Evolutionary conservation across 2,888 invertebrate genomes (phyloP), one percentile per base, ranked within the genome.

Genomic region (Drosophila crucigera): DNA sequence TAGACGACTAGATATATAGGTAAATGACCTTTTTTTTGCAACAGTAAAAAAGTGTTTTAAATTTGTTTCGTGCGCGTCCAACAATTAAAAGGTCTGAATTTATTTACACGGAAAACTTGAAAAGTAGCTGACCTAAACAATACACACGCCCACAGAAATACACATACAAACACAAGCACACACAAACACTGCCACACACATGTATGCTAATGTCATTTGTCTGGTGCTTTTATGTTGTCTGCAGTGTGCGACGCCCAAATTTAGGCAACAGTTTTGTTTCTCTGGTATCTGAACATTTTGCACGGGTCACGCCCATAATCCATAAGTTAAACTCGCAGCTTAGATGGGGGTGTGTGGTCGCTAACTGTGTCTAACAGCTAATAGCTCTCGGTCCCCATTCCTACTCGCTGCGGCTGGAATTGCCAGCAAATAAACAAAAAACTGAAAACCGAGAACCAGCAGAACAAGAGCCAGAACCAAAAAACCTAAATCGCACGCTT

Each of bases 291-390:
- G 55, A 72, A 68, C 73, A 66, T 80, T 80, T 73, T 66, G 55
- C 73, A 67, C 71, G 70, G 82, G 78, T 80, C 78, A 86, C 89
- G 84, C 89, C 89, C 86, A 82, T 85, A 89, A 89, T 89, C 85
- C 89, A 84, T 89, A 89, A 86, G 85, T 89, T 86, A 83, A 86
- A 70, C 82, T 78, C 66, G 25, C 52, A 72, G 70, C 68, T 66
- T 68, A 70, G 60, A 55, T 59, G 64, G 28, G 50, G 39, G 49
- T 67, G 31, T 60, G 80, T 52, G 80, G 68, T 76, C 73, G 73
- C 76, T 82, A 77, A 77, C 73, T 72, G 78, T 78, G 68, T 72
- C 60, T 80, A 66, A 74, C 65, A 64, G 71, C 65, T 50, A 47
- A 47, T 75, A 72, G 62, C 61, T 69, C n/a, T 43, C 49, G 39